Evolutionary conservation across 2,888 invertebrate genomes (phyloP).

Genomic region (Chloromyia formosa): DNA sequence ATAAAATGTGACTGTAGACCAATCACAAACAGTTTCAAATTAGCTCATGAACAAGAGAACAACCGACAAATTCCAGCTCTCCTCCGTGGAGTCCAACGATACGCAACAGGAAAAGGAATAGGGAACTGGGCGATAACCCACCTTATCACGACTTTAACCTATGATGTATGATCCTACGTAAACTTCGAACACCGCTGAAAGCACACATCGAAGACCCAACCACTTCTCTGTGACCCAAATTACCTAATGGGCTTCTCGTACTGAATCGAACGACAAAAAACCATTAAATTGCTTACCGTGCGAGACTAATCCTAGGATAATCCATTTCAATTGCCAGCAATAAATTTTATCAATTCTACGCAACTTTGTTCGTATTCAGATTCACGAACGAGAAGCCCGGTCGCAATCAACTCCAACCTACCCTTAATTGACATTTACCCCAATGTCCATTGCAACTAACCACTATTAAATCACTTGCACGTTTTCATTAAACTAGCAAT

Average conservation of each 20-base stretch:
- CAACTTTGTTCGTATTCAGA: constrained; percentile 5
- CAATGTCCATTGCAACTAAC: background rate
- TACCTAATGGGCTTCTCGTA: background rate
- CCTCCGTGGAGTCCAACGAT: too few relatives aligned
- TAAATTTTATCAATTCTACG: constrained; percentile 22
- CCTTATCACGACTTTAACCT: too few relatives aligned
- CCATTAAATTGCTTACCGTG: constrained; percentile 41
- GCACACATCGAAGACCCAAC: too few relatives aligned
- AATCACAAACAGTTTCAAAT: too few relatives aligned
- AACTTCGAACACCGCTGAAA: too few relatives aligned
- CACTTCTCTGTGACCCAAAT: constrained; percentile 27
- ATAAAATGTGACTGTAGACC: too few relatives aligned
- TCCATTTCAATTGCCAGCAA: constrained; percentile 37
- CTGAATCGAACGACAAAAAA: constrained; percentile 14
- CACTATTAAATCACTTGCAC: constrained; percentile 29
- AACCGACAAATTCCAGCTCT: too few relatives aligned
- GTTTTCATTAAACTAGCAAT: constrained; percentile 22
- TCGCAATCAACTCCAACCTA: background rate
- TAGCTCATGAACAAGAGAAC: too few relatives aligned
- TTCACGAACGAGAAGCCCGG: too few relatives aligned
- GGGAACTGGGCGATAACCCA: too few relatives aligned
- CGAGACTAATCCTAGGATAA: constrained; percentile 31
- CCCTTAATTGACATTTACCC: constrained; percentile 13
- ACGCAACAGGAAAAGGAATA: too few relatives aligned
- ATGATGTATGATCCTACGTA: too few relatives aligned